Base-by-base conservation (phyloP, 2,113 vertebrate genomes). In the Murina feae region DNA sequence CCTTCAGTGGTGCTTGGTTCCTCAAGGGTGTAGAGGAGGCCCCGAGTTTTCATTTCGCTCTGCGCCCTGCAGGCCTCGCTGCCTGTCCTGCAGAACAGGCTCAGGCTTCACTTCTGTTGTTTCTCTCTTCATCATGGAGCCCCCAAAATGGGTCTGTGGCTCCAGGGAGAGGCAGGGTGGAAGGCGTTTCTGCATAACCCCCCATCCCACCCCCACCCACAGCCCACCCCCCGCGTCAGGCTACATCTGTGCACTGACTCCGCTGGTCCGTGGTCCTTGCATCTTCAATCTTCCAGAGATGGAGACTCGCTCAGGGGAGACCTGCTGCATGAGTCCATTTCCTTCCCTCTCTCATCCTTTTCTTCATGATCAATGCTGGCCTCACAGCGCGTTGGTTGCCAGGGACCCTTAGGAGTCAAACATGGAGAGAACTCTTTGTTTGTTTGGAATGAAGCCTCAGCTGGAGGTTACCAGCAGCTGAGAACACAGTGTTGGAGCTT, bases 241-340 rank as follows among this genome's bases (percentile, higher is more conserved):
- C 53, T 55, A 25, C 9, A 0, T 58, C 55, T 58, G 23, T 10
- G 9, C 55, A 25, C 21, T 14, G 17, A 16, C 6, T 66, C 25
- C 71, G 58, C 20, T 14, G 13, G 11, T 32, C 42, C 1, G 0
- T 1, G 3, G 9, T 25, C 21, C 0, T 39, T 30, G 37, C 30
- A 44, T 58, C 32, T n/a, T 20, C 5, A 10, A 12, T 30, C 25
- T 71, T 53, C 18, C 16, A 60, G 39, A 32, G 44, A n/a, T 21
- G 16, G 53, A 17, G 16, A 39, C 5, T 63, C 32, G 13, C 23
- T 1, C n/a, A 0, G 17, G 13, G n/a, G 21, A 80, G 60, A 3
- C 2, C 37, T 83, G 32, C 39, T 30, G 16, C 6, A 0, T 72
- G 47, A 32, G 14, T 68, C 53, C 23, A 25, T 53, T 17, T 25